Evolutionary conservation across 1,140 invertebrate species (phyloP), one percentile per base, ranked within the genome.

Genomic region (Colletes gigas): DNA sequence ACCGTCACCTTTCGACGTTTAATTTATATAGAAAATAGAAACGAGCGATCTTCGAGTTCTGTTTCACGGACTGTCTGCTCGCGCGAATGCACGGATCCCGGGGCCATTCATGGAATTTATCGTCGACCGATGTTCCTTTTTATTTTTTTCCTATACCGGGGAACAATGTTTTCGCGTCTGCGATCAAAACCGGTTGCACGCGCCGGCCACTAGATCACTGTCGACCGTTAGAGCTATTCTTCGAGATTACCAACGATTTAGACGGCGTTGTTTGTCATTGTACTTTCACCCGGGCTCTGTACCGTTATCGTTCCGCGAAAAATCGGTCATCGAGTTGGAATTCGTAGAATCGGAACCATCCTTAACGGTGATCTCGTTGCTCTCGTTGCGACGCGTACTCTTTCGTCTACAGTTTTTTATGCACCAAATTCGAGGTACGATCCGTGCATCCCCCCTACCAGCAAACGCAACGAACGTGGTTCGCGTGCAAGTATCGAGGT

Each of bases 151-250:
- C 6, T 6, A 14, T 39, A n/a, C 4, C 12, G 5, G 50, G n/a
- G 60, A 66, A 73, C 70, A 79, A 73, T 79, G 70, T 79, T 30
- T 65, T 63, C 68, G 21, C 73, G 60, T 50, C 30, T 5, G 19
- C 21, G 74, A 76, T 68, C 63, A n/a, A 78, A 78, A 80, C 71
- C 71, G 78, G 78, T 80, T 75, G 54, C 78, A 39, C 62, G 15
- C 30, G 17, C 5, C 52, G 39, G 19, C 62, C 71, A 52, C 14
- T 75, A 60, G 71, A 81, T 81, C 72, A 68, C 78, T 75, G 62
- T 81, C 54, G 17, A 14, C 5, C 63, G 19, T 81, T 75, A 44
- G 17, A 54, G 62, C 30, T 81, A 81, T 75, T 68, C 30, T 50
- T 21, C 21, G 63, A 59, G 72, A 81, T 81, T 81, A 67, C 78